These are phyloP conservation scores for Sanderia malayensis DNA, from an alignment of 30 jellyfish, hydroid and myxozoan genomes.

Conservation along the genomic window DNA sequence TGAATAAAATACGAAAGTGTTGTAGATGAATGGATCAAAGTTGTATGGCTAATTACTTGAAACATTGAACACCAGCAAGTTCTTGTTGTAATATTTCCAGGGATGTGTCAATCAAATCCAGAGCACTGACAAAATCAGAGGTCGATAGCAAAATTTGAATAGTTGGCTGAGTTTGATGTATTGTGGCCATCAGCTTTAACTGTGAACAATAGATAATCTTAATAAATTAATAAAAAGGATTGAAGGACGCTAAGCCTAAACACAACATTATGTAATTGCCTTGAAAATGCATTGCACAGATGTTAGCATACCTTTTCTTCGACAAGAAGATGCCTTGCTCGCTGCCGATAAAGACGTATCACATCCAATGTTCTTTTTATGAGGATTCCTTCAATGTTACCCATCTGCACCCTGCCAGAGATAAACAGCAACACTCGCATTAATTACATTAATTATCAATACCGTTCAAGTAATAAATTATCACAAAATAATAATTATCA, in stretches of 20 bases:
- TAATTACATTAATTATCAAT: too few relatives aligned
- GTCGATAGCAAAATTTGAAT: constrained; percentile 80
- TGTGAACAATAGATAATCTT: constrained; percentile 3
- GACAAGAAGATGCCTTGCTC: constrained; percentile 71
- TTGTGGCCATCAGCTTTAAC: constrained; percentile 95
- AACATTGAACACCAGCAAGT: constrained; percentile 92
- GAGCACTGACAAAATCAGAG: constrained; percentile 93
- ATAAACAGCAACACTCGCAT: too few relatives aligned
- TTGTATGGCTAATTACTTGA: too few relatives aligned
- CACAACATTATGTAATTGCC: too few relatives aligned
- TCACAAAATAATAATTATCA: too few relatives aligned
- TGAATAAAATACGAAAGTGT: too few relatives aligned
- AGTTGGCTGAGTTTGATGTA: constrained; percentile 98
- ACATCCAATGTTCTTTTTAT: constrained; percentile 64
- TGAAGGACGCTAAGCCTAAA: too few relatives aligned
- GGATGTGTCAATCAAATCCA: constrained; percentile 89
- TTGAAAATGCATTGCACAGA: too few relatives aligned
- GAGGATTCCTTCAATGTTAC: constrained; percentile 40
- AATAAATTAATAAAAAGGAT: neutral
- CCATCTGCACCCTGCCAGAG: constrained; percentile 64
- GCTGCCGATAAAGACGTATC: constrained; percentile 75
- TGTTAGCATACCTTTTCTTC: constrained; percentile 96
- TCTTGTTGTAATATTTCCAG: constrained; percentile 90
- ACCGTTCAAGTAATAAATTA: too few relatives aligned
- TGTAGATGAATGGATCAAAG: too few relatives aligned